phyloP scores from a whole-genome alignment of 1,140 invertebrate species.

The Nymphalis io region DNA sequence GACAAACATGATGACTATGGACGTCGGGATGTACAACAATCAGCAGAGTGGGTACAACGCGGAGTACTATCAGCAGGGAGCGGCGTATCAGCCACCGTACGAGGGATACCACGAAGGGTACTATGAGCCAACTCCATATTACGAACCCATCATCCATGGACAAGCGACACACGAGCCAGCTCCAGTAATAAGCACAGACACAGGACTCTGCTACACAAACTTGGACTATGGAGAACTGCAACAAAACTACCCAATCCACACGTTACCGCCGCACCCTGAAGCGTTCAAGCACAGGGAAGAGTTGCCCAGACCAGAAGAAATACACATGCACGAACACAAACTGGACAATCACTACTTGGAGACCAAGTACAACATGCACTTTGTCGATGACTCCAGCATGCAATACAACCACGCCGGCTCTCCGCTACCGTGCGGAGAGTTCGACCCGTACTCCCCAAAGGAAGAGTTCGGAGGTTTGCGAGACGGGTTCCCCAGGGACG shows the following conservation, averaged over 20 bases:
- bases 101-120: slow-evolving; percentile 71
- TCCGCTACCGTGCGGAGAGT: slow-evolving; percentile 76
- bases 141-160: slow-evolving; percentile 50
- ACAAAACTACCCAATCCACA: slow-evolving; percentile 59
- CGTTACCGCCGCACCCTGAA: slow-evolving; percentile 58
- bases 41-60: slow-evolving; percentile 73
- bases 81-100: slow-evolving; percentile 66
- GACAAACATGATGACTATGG: slow-evolving; percentile 80
- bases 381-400: slow-evolving; percentile 70
- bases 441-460: slow-evolving; percentile 79
- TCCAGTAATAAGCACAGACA: slow-evolving; percentile 89
- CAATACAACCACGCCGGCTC: slow-evolving; percentile 76
- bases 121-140: slow-evolving; percentile 65
- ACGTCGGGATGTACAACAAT: slow-evolving; percentile 80
- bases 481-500: slow-evolving; percentile 72
- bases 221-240: slow-evolving; percentile 85
- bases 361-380: slow-evolving; percentile 81
- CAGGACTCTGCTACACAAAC: slow-evolving; percentile 94
- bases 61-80: slow-evolving; percentile 72
- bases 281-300: slow-evolving; percentile 65
- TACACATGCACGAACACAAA: slow-evolving; percentile 71
- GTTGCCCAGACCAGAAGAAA: slow-evolving; percentile 53
- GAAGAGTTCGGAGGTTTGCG: slow-evolving; percentile 73
- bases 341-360: slow-evolving; percentile 79
- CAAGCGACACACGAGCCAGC: slow-evolving; percentile 53